phyloP scores from a whole-genome alignment of 2,888 invertebrate genomes.

The Lysandra coridon region DNA sequence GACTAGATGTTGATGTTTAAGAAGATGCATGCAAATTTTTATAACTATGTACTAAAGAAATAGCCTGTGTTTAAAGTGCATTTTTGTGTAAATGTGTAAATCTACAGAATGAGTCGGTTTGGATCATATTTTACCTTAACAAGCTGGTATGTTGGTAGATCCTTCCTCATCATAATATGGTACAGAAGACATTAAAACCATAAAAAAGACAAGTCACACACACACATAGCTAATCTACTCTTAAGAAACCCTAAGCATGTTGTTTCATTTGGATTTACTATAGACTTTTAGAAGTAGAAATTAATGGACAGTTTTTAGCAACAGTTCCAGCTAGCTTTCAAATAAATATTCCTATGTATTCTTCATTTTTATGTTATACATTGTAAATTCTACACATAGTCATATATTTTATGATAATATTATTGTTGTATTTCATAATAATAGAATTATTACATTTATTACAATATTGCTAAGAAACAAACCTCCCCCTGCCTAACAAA shows the following conservation, averaged over 20 bases:
- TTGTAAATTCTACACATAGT: background rate
- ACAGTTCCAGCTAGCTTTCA: background rate
- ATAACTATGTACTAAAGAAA: background rate
- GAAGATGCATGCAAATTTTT: background rate
- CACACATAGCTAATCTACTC: conserved; percentile 67
- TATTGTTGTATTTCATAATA: background rate
- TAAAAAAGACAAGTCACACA: conserved; percentile 79
- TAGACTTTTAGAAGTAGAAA: background rate
- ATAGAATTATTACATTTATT: background rate
- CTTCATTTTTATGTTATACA: background rate
- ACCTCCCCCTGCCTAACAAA: conserved; percentile 26
- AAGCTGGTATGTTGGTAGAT: conserved; percentile 84
- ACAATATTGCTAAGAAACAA: conserved; percentile 5
- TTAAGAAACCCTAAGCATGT: conserved; percentile 35
- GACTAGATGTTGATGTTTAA: conserved; percentile 35
- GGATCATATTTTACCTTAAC: conserved; percentile 80
- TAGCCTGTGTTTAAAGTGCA: conserved; percentile 10
- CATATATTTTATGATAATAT: background rate
- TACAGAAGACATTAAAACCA: conserved; percentile 77
- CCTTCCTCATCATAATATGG: conserved; percentile 80
- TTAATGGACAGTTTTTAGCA: background rate
- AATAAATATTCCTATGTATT: background rate
- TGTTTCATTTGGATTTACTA: background rate
- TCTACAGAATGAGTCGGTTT: conserved; percentile 70
- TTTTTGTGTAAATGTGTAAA: conserved; percentile 63